Evolutionary conservation across 2,797 vertebrate species (phyloP).

Genomic region (Cygnus olor): DNA sequence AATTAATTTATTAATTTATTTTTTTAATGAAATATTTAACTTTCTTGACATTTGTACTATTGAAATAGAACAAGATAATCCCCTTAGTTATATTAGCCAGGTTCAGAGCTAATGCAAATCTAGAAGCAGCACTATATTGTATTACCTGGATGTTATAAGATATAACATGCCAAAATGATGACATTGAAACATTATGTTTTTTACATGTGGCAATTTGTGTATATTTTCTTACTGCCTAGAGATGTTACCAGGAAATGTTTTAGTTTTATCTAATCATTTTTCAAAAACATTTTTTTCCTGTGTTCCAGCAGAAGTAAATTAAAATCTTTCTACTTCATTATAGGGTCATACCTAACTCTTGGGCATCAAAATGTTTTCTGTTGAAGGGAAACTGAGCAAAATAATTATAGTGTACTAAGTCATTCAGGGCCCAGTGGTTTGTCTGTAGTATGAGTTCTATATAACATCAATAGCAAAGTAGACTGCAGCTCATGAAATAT

Average conservation of each 20-base stretch:
- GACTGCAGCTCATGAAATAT: background rate
- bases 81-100: background rate
- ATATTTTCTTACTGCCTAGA: background rate
- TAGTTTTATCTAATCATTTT: background rate
- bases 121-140: background rate
- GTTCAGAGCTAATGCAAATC: background rate
- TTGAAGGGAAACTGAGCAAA: background rate
- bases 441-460: background rate
- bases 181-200: background rate
- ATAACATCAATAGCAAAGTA: background rate
- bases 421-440: background rate
- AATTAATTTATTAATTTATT: background rate
- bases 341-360: background rate
- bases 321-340: slow-evolving; percentile 18
- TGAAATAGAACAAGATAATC: background rate
- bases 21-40: background rate
- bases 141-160: background rate
- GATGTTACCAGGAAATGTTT: background rate
- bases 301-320: background rate
- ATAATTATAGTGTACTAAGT: background rate
- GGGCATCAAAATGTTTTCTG: background rate
- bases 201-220: background rate
- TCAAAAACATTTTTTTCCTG: background rate
- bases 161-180: background rate
- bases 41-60: background rate